Base-by-base conservation (phyloP, 2,797 vertebrate genomes). In the Enteromius afrohamiltoni region DNA sequence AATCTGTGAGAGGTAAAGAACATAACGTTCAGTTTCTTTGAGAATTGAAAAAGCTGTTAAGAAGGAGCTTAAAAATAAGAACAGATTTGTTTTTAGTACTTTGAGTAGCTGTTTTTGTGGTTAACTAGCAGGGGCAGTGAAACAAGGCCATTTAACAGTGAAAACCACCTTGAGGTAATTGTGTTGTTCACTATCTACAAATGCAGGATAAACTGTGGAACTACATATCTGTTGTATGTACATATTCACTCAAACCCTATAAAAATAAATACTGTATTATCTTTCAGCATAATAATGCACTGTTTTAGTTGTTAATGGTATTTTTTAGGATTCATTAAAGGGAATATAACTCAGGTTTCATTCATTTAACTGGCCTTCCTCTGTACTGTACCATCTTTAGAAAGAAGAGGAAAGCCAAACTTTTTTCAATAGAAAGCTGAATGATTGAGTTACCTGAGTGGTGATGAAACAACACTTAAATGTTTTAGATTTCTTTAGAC, bases 281-380 rank as follows among this genome's bases (percentile, higher is more conserved):
- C 42, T 70, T 84, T 81, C 47, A 69, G 78, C 78, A 79, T 62
- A 29, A 70, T 77, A 80, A 78, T 85, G 78, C 78, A 77, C 77
- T 74, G 71, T 37, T 68, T 47, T 31, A 45, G 26, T 80, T 82
- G 67, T 75, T 80, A 21, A 75, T 51, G 69, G 60, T 34, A 29
- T 64, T 37, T 34, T 76, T 80, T 84, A 40, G 23, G 55, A 40
- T 65, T 77, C 62, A 70, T 55, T 26, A 75, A 49, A 69, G 78
- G 76, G 49, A 45, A 47, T 64, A 85, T 76, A 82, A 86, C 88
- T 88, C 88, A 88, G 88, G 88, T 87, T 88, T 90, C 83, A 88
- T 88, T 87, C 84, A 84, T 88, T 87, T 83, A 49, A 84, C 85
- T 80, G 84, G 67, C 82, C 74, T 87, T 65, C 78, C 69, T 86